These are phyloP conservation scores for Acronicta psi DNA, from an alignment of 2,888 invertebrate genomes.

Conservation along the genomic window DNA sequence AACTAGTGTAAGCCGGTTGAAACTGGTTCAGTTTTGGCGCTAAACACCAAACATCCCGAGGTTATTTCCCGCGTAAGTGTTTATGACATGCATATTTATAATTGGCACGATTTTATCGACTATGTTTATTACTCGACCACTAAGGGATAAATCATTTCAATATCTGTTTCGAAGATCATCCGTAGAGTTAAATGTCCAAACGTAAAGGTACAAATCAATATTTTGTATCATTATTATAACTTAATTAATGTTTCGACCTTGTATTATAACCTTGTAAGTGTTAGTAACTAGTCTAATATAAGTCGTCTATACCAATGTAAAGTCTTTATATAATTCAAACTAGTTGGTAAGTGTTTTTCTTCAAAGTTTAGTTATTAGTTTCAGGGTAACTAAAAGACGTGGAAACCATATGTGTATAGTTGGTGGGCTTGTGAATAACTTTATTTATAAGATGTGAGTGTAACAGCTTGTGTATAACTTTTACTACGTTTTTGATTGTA, in stretches of 20 bases:
- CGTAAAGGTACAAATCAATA: constrained; percentile 42
- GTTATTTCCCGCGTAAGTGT: constrained; percentile 60
- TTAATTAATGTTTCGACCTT: constrained; percentile 26
- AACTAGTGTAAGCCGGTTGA: constrained; percentile 51
- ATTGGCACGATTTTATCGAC: constrained; percentile 55
- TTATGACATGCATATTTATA: constrained; percentile 54
- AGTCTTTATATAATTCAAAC: constrained; percentile 15
- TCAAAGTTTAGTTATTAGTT: neutral
- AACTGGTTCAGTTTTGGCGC: constrained; percentile 64
- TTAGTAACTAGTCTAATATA: constrained; percentile 11
- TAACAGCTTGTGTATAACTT: neutral
- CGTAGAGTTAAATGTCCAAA: constrained; percentile 48
- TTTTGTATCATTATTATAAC: constrained; percentile 37
- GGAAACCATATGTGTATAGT: neutral
- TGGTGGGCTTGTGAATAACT: constrained; percentile 27
- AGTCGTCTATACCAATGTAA: constrained; percentile 17
- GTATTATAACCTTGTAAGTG: constrained; percentile 8
- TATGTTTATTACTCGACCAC: constrained; percentile 49
- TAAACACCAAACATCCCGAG: constrained; percentile 58
- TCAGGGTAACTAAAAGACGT: neutral
- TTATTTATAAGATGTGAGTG: constrained; percentile 7
- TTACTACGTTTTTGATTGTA: neutral
- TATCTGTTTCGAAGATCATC: constrained; percentile 41
- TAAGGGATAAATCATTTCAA: constrained; percentile 52
- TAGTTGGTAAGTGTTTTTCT: constrained; percentile 31